phyloP scores from a whole-genome alignment of 2,113 vertebrate species.

The Actenoides lindsayi region DNA sequence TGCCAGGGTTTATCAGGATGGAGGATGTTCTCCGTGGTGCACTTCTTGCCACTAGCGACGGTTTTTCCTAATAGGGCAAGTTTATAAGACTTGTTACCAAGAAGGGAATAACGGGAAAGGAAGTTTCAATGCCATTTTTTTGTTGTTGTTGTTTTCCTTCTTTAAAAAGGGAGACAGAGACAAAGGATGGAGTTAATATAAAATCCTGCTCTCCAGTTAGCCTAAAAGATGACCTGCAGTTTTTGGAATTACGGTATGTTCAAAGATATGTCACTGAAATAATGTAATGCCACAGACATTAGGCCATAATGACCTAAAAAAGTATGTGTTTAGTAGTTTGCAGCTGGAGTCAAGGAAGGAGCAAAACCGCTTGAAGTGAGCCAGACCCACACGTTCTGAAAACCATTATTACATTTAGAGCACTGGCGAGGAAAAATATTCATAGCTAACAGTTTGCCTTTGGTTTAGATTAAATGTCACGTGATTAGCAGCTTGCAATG shows the following conservation, averaged over 20 bases:
- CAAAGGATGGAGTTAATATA: slow-evolving; percentile 58
- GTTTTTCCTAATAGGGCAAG: slow-evolving; percentile 67
- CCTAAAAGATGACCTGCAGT: slow-evolving; percentile 70
- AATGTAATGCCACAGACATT: slow-evolving; percentile 79
- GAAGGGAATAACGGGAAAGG: slow-evolving; percentile 47
- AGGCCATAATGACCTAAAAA: slow-evolving; percentile 82
- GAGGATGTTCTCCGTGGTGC: slow-evolving; percentile 2
- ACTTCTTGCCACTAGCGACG: slow-evolving; percentile 10
- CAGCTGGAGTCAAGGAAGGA: slow-evolving; percentile 76
- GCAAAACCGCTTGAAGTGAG: slow-evolving; percentile 74
- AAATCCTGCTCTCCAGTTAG: slow-evolving; percentile 51
- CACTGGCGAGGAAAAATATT: slow-evolving; percentile 15
- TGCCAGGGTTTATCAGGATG: slow-evolving; percentile 43
- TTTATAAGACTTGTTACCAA: slow-evolving; percentile 35
- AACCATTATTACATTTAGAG: slow-evolving; percentile 43
- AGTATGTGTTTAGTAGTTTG: slow-evolving; percentile 82
- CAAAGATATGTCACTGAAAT: slow-evolving; percentile 81
- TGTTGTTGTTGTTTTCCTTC: background rate
- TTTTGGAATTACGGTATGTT: slow-evolving; percentile 76
- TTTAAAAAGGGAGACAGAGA: background rate
- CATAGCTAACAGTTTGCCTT: slow-evolving; percentile 4
- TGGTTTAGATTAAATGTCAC: slow-evolving; percentile 29
- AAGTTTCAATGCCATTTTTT: background rate
- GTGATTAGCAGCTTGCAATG: background rate
- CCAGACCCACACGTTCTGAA: slow-evolving; percentile 72